Base-by-base conservation (phyloP, 2,888 invertebrate species). In the Sussaba pulchella region DNA sequence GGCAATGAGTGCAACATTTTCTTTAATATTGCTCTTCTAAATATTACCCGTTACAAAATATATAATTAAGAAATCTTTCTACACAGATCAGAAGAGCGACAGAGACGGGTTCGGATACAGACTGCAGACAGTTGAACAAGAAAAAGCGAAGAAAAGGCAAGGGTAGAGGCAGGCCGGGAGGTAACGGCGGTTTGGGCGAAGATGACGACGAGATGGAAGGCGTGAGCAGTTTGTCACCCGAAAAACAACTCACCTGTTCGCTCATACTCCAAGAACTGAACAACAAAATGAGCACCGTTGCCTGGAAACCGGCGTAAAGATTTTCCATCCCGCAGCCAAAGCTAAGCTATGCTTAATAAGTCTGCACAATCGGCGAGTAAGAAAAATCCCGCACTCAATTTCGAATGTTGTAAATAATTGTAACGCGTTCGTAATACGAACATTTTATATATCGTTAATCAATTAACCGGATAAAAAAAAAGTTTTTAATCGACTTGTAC, bases 261-360 rank as follows among this genome's bases (percentile, higher is more conserved):
- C 93, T 97, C 14, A 96, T 97, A 82, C 93, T 97, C 39, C 94
- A 95, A 19, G 97, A 97, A 92, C 94, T 97, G 72, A 97, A 97
- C 90, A 93, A 96, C 74, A 97, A 97, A 92, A 95, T 97, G 93
- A 93, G 94, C 24, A 93, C 95, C 1, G 96, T 96, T 26, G 95
- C 95, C 0, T 96, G 96, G 96, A 95, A 95, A 83, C 95, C 95
- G 12, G 84, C 84, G 72, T 91, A 88, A 70, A 50, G 10, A 6
- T 21, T 6, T 14, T 19, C 31, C 1, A 39, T 36, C 14, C 24
- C 10, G n/a, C n/a, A 52, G 59, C 19, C 67, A 39, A 52, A 17
- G 19, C 14, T 57, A 8, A 43, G 2, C 2, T 12, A 10, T 43
- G n/a, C 43, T 12, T 10, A 10, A 43, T 43, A 2, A 10, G 19